Conservation (phyloP, 23 tunicate genomes). For the Styela clava region DNA sequence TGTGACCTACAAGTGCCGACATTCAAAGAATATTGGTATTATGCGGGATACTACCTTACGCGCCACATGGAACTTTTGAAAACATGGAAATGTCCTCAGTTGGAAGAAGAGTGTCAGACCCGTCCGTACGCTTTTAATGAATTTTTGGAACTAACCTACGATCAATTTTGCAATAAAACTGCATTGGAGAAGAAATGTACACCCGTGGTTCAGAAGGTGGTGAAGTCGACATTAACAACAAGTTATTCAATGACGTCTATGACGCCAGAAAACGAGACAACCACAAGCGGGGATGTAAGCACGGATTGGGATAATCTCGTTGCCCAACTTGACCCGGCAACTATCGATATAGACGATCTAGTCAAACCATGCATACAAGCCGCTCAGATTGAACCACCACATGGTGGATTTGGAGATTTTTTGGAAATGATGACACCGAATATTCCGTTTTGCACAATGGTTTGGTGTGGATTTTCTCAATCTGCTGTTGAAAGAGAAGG, state of each 20-base stretch:
- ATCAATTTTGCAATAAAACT: constrained; percentile 18
- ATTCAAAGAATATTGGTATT: constrained; percentile 8
- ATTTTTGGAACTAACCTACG: constrained; percentile 38
- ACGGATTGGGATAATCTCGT: neutral
- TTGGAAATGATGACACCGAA: neutral
- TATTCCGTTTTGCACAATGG: constrained; percentile 20
- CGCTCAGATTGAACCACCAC: constrained; percentile 13
- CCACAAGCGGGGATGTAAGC: neutral
- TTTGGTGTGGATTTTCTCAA: constrained; percentile 31
- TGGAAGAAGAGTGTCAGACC: constrained; percentile 30
- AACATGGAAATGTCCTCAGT: constrained; percentile 61
- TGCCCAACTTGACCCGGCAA: neutral
- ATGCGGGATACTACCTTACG: constrained; percentile 21
- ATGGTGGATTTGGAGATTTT: constrained; percentile 17
- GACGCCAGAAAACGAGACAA: neutral
- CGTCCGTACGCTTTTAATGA: constrained; percentile 34
- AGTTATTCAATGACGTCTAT: neutral
- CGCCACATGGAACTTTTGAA: constrained; percentile 23
- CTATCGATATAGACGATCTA: neutral
- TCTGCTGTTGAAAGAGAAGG: constrained; percentile 5
- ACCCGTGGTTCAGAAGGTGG: neutral
- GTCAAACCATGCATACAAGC: constrained; percentile 20
- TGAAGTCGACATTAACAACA: neutral
- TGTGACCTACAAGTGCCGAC: neutral
- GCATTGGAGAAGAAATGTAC: constrained; percentile 4